Conservation (phyloP, 2,113 vertebrate genomes). For the Nycticebus coucang region DNA sequence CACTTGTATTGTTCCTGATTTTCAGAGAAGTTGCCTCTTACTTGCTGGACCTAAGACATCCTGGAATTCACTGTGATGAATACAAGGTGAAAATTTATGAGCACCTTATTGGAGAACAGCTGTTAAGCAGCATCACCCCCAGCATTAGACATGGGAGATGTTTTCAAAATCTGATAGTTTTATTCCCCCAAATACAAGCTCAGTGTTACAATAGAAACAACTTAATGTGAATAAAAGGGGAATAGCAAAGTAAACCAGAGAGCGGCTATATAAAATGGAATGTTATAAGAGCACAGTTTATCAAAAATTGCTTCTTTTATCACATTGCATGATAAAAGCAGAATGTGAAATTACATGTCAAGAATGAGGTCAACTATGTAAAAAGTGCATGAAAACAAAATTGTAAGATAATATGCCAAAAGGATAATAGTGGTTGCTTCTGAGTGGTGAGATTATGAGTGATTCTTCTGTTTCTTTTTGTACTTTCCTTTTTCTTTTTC, state of each 20-base stretch:
- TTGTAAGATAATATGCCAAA: conserved; percentile 21
- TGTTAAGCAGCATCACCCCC: background rate
- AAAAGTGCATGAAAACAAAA: conserved; percentile 40
- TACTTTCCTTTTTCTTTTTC: conserved; percentile 60
- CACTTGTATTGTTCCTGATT: conserved; percentile 51
- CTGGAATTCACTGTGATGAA: background rate
- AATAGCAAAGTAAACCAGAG: conserved; percentile 27
- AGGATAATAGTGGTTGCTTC: conserved; percentile 47
- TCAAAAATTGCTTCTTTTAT: conserved; percentile 52
- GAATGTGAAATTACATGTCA: conserved; percentile 27
- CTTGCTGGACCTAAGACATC: background rate
- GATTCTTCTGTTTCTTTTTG: conserved; percentile 67
- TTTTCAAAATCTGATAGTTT: conserved; percentile 34
- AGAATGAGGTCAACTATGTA: conserved; percentile 45
- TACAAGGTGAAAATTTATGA: conserved; percentile 37
- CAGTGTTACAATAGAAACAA: conserved; percentile 18
- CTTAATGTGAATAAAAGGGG: background rate
- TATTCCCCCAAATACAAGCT: background rate
- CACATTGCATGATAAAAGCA: conserved; percentile 28
- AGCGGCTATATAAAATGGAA: background rate
- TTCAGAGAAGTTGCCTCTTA: conserved; percentile 13
- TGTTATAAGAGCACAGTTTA: conserved; percentile 18
- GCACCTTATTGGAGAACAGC: background rate
- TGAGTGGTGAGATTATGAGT: conserved; percentile 52
- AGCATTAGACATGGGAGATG: background rate